Evolutionary conservation across 2,797 vertebrate species (phyloP).

Genomic region (Enteromius trimaculatus): DNA sequence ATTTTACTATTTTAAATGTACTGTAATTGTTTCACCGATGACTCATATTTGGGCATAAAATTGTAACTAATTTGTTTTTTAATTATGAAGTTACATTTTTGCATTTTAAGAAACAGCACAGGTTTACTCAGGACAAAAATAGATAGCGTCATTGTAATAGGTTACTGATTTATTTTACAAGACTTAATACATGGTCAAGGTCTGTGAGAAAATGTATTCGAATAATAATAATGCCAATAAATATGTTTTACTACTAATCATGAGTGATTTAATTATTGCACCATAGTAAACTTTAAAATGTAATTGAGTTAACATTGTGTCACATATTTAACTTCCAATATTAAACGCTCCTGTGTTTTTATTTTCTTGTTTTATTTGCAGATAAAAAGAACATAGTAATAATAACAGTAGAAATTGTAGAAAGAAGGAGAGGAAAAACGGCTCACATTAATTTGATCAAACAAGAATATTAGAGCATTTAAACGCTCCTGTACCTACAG

Average conservation of each 20-base stretch:
- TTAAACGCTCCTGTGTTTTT: background rate
- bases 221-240: conserved; percentile 25
- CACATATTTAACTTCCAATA: background rate
- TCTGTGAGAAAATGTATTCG: background rate
- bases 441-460: no score
- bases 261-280: background rate
- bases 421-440: no score
- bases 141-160: background rate
- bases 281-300: background rate
- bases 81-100: background rate
- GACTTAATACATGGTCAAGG: background rate
- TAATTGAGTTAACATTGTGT: background rate
- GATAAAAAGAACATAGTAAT: no score
- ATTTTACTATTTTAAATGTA: background rate
- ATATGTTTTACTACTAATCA: conserved; percentile 34
- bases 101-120: background rate
- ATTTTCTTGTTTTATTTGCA: no score
- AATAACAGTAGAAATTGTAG: no score
- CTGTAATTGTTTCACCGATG: conserved; percentile 10
- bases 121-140: background rate
- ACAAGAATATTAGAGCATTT: no score
- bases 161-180: background rate
- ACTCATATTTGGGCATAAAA: background rate
- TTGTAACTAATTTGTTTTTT: no score
- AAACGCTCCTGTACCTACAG: background rate